Conservation (phyloP, 2,888 invertebrate species). For the Maniola hyperantus region DNA sequence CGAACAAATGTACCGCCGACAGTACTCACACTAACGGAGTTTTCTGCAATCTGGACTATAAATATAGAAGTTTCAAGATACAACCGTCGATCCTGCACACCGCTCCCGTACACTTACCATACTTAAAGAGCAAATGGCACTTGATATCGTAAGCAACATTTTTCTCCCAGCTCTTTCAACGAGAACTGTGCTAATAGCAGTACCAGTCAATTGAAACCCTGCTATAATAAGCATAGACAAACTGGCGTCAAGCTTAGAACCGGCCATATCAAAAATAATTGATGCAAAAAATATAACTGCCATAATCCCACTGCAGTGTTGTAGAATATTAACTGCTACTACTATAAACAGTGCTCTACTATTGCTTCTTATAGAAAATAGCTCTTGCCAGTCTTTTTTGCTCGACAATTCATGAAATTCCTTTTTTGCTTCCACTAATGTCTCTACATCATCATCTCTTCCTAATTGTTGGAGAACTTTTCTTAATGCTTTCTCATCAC, state of each 20-base stretch:
- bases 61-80: no score
- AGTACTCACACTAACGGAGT: no score
- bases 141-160: constrained; percentile 54
- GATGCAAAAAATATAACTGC: constrained; percentile 51
- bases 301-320: constrained; percentile 54
- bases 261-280: constrained; percentile 53
- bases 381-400: constrained; percentile 46
- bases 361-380: constrained; percentile 50
- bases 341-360: constrained; percentile 53
- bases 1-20: no score
- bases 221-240: constrained; percentile 58
- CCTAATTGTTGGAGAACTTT: constrained; percentile 46
- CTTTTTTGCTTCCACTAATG: constrained; percentile 41
- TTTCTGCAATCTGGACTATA: no score
- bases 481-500: constrained; percentile 45
- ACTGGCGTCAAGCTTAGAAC: constrained; percentile 49
- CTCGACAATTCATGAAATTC: constrained; percentile 35
- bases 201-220: constrained; percentile 50
- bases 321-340: constrained; percentile 46
- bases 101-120: constrained; percentile 54
- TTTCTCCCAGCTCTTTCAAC: background rate
- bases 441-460: constrained; percentile 49
- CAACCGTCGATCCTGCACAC: no score
- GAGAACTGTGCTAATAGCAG: constrained; percentile 48
- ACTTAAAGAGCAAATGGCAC: constrained; percentile 48